Conservation (phyloP, 2,888 invertebrate genomes). For the Odontothrips loti region DNA sequence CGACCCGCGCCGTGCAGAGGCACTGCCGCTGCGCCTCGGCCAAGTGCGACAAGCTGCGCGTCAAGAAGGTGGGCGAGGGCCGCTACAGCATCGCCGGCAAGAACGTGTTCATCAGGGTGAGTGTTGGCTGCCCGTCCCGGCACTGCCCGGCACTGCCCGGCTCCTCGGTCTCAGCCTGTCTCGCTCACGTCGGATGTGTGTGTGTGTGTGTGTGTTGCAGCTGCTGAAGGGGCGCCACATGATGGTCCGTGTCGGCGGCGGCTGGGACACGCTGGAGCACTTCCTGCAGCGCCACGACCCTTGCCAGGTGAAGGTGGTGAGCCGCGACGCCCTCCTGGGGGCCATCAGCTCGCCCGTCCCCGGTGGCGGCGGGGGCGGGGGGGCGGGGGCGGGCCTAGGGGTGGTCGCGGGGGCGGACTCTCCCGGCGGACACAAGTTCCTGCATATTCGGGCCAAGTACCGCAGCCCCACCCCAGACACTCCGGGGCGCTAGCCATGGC, state of each 20-base stretch:
- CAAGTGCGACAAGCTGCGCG: conserved; percentile 67
- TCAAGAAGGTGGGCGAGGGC: conserved; percentile 79
- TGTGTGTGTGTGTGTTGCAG: conserved; percentile 50
- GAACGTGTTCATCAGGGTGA: conserved; percentile 81
- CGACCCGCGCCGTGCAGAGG: conserved; percentile 66
- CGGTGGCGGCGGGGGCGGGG: conserved; percentile 46
- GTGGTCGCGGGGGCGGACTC: conserved; percentile 46
- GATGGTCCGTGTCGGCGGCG: conserved; percentile 93
- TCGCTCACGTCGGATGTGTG: not conserved
- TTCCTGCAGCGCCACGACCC: conserved; percentile 85
- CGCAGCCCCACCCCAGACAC: conserved; percentile 65
- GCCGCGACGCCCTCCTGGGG: conserved; percentile 37
- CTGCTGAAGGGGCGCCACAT: conserved; percentile 86
- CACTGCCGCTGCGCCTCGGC: conserved; percentile 68
- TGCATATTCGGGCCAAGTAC: conserved; percentile 70
- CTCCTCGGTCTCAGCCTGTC: not conserved
- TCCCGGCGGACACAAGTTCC: conserved; percentile 55
- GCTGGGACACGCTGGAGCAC: conserved; percentile 91
- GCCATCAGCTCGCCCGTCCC: conserved; percentile 39
- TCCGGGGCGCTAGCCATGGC: conserved; percentile 43
- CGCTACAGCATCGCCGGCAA: conserved; percentile 81
- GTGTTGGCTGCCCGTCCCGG: no score
- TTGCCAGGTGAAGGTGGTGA: conserved; percentile 55
- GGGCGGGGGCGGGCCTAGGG: conserved; percentile 40
- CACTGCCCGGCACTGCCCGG: not conserved